Conservation (phyloP, 2,797 vertebrate species). For the Clarias laeviceps region DNA sequence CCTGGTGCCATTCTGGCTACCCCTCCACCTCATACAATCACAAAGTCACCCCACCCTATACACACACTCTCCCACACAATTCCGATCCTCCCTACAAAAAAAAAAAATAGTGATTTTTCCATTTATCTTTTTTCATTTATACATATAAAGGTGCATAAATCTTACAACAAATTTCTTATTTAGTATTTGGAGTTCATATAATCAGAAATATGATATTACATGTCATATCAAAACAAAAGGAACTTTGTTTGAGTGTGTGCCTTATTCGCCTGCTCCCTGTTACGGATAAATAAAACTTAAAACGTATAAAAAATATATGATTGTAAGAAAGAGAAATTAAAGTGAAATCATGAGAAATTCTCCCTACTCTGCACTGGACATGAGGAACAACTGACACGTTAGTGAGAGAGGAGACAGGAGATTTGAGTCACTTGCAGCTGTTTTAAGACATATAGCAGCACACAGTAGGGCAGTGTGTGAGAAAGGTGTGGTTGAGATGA, state of each 20-base stretch:
- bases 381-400: constrained; percentile 34
- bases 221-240: constrained; percentile 34
- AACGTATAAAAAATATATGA: constrained; percentile 14
- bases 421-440: constrained; percentile 45
- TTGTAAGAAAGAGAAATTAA: constrained; percentile 12
- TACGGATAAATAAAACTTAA: neutral
- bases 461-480: constrained; percentile 12
- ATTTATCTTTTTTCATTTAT: neutral
- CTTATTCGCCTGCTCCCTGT: constrained; percentile 33
- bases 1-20: constrained; percentile 78
- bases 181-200: neutral
- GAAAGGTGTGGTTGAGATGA: constrained; percentile 21
- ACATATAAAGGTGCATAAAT: neutral
- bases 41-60: constrained; percentile 20
- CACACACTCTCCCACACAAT: constrained; percentile 24
- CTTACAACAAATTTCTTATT: neutral
- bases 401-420: constrained; percentile 40
- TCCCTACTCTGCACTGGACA: constrained; percentile 12
- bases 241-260: constrained; percentile 21
- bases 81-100: neutral
- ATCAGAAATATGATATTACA: neutral
- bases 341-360: constrained; percentile 40
- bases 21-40: constrained; percentile 48
- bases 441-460: constrained; percentile 33
- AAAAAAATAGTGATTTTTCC: neutral